Percentiles rank a stretch among this genome's conserved stretches.
Conservation (phyloP, 2,113 vertebrate genomes). For the Phycodurus eques region DNA sequence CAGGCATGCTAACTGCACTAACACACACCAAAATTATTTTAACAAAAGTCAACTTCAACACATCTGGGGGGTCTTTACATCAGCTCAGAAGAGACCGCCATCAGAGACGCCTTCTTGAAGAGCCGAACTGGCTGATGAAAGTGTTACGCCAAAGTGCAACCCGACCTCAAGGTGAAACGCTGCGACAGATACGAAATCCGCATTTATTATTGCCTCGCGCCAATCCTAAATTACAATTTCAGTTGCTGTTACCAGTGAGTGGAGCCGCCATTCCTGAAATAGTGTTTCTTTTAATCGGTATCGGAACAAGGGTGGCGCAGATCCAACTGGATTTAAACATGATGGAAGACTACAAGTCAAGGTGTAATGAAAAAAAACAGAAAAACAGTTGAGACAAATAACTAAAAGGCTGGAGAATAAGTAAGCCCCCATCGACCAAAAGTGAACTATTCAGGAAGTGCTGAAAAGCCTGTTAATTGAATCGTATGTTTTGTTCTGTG, state of each 20-base stretch:
- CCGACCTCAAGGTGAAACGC: conserved; percentile 65
- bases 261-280: neutral
- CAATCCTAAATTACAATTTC: conserved; percentile 68
- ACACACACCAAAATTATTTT: conserved; percentile 14
- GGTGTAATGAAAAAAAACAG: conserved; percentile 35
- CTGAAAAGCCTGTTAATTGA: conserved; percentile 22
- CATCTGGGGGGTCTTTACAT: conserved; percentile 44
- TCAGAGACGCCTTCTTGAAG: conserved; percentile 41
- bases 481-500: conserved; percentile 11
- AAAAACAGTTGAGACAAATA: conserved; percentile 34
- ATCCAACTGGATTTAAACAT: conserved; percentile 46
- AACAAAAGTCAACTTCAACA: conserved; percentile 46
- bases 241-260: conserved; percentile 52
- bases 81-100: conserved; percentile 49
- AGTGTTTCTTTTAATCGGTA: conserved; percentile 50
- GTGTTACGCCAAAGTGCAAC: conserved; percentile 32
- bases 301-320: conserved; percentile 39
- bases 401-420: conserved; percentile 27
- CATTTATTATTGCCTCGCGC: conserved; percentile 60
- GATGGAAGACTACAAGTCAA: conserved; percentile 51
- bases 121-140: conserved; percentile 54
- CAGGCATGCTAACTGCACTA: conserved; percentile 27
- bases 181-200: conserved; percentile 58
- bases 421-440: neutral
- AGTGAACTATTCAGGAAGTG: conserved; percentile 32